Base-by-base conservation (phyloP, 1,140 invertebrate genomes). In the Apis mellifera region DNA sequence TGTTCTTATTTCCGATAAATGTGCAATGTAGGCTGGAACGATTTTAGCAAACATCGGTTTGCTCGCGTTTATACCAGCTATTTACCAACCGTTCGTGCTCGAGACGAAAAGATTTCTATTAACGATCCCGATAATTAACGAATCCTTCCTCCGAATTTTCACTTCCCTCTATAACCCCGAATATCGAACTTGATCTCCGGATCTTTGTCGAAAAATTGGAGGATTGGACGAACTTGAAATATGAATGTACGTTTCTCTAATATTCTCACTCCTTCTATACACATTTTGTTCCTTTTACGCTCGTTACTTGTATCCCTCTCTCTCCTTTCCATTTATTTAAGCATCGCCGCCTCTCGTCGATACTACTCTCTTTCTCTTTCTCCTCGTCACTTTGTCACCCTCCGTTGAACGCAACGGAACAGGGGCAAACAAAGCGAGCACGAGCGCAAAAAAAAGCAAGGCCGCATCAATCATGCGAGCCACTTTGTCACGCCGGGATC, bases 401-500 rank as follows among this genome's bases (percentile, higher is more conserved):
- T 59, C 78, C 82, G 72, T 68, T 82, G 50, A 57, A 75, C 65
- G 79, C 32, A 32, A 85, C 76, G 78, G 82, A 48, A 26, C 26
- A 26, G 84, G 82, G 88, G 88, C 84, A 86, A 86, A 89, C 85
- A 32, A 32, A 32, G 88, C 85, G 59, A 84, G n/a, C n/a, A n/a
- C n/a, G 80, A 82, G 5, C 32, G 80, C 84, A 32, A 32, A 32
- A 32, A 32, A 32, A 32, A 32, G 32, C 32, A 83, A 80, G 78
- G 72, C 68, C 71, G 83, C 88, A 90, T 90, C 86, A 88, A 88
- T 90, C 90, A 90, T 90, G 86, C 86, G 83, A 86, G 80, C 84
- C 86, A 90, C 90, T 90, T 90, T 90, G 90, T 90, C 90, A 90
- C 69, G 77, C 59, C 80, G 88, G 88, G 89, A 90, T 90, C 90